Conservation (phyloP, 2,113 vertebrate genomes). For the Nibea coibor region DNA sequence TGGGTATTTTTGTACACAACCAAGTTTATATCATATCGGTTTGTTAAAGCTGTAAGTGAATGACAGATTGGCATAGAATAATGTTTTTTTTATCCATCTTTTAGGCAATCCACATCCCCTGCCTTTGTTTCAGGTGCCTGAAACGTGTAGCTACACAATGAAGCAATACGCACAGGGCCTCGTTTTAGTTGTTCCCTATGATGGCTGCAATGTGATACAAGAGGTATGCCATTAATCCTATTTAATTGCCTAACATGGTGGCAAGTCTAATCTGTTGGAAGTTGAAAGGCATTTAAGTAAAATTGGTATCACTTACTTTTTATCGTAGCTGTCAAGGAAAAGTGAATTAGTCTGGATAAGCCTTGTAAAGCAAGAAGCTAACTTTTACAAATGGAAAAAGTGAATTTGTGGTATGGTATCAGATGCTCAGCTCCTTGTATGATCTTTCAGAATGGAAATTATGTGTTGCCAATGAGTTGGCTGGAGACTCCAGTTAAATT, state of each 20-base stretch:
- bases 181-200: constrained; percentile 51
- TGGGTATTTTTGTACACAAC: constrained; percentile 29
- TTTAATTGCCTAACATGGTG: no score
- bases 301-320: no score
- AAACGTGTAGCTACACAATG: constrained; percentile 51
- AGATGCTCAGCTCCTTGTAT: not conserved
- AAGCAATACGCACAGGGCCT: constrained; percentile 29
- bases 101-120: constrained; percentile 33
- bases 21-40: not conserved
- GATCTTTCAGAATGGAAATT: constrained; percentile 58
- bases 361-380: not conserved
- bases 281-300: no score
- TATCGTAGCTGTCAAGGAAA: no score
- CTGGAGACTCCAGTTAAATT: constrained; percentile 34
- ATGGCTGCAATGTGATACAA: constrained; percentile 65
- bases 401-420: no score
- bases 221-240: constrained; percentile 28
- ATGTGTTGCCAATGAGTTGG: constrained; percentile 58
- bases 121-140: constrained; percentile 46
- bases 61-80: accelerated
- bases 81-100: not conserved
- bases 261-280: no score
- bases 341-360: not conserved
- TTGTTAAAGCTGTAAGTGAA: not conserved
- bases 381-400: not conserved